phyloP scores from a whole-genome alignment of 2,113 vertebrate species.

The Strix aluco region DNA sequence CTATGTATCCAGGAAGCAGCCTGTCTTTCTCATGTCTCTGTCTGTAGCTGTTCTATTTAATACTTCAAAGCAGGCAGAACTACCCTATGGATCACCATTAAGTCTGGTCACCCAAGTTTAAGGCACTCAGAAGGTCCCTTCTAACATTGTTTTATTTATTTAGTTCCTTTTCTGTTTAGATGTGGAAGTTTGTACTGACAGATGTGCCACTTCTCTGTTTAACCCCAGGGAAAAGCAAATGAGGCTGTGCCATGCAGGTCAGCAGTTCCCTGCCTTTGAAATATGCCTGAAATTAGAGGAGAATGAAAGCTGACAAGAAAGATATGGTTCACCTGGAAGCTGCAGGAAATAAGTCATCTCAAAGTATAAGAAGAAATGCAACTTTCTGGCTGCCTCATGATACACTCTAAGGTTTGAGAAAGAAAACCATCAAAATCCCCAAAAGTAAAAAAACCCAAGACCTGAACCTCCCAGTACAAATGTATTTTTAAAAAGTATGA shows the following conservation, averaged over 20 bases:
- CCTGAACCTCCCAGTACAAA: background rate
- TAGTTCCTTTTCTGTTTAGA: background rate
- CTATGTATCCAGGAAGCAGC: background rate
- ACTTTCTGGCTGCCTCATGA: background rate
- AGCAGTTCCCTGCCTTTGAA: background rate
- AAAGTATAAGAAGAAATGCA: background rate
- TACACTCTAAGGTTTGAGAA: background rate
- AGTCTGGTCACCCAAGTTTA: background rate
- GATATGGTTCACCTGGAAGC: background rate
- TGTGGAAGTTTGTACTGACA: background rate
- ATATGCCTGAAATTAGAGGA: background rate
- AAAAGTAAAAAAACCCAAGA: background rate
- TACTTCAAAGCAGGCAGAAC: background rate
- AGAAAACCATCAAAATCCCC: background rate
- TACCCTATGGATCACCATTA: background rate
- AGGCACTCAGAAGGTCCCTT: background rate
- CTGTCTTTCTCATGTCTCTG: rapidly evolving
- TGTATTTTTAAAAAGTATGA: background rate
- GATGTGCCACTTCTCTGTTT: background rate
- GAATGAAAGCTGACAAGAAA: background rate
- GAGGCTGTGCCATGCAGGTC: background rate
- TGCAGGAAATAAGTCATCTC: background rate
- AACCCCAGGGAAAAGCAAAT: background rate
- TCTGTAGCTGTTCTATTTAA: background rate
- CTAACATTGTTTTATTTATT: background rate